Evolutionary conservation across 37 sponge, comb jelly and placozoan genomes (phyloP).

Genomic region (Corticium candelabrum): DNA sequence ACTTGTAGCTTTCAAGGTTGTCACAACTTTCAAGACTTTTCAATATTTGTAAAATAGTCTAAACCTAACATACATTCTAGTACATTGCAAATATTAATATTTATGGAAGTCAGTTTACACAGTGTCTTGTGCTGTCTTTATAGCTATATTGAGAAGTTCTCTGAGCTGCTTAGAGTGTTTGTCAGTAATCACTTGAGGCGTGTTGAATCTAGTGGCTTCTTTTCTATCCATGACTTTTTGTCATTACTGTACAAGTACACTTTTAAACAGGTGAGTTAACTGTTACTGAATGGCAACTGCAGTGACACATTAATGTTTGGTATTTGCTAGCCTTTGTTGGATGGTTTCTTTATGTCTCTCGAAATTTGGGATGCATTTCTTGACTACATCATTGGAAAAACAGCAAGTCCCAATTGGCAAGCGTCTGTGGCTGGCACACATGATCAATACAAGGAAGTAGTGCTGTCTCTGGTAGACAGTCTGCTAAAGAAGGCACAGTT

Average conservation of each 20-base stretch:
- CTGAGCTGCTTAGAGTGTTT: too few species aligned
- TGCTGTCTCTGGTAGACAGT: constrained; percentile 41
- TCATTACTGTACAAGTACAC: constrained; percentile 60
- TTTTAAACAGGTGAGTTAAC: constrained; percentile 67
- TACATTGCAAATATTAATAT: too few species aligned
- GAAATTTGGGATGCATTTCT: constrained; percentile 61
- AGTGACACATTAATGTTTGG: not conserved
- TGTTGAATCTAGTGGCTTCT: too few species aligned
- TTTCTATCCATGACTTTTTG: too few species aligned
- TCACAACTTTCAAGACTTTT: too few species aligned
- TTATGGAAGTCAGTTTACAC: too few species aligned
- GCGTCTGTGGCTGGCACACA: not conserved
- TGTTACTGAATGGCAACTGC: not conserved
- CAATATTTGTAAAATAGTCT: too few species aligned
- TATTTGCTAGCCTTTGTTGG: constrained; percentile 35
- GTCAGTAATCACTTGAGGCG: too few species aligned
- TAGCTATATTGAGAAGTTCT: too few species aligned
- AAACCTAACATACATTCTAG: too few species aligned
- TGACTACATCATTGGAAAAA: constrained; percentile 37
- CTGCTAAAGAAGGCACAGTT: constrained; percentile 47
- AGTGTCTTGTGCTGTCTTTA: too few species aligned
- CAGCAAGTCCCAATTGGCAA: not conserved
- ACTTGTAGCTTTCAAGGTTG: too few species aligned
- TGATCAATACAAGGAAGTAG: constrained; percentile 37
- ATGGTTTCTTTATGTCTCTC: constrained; percentile 58